These are phyloP conservation scores for Colistium nudipinnis DNA, from an alignment of 2,113 vertebrate species.

Conservation along the genomic window DNA sequence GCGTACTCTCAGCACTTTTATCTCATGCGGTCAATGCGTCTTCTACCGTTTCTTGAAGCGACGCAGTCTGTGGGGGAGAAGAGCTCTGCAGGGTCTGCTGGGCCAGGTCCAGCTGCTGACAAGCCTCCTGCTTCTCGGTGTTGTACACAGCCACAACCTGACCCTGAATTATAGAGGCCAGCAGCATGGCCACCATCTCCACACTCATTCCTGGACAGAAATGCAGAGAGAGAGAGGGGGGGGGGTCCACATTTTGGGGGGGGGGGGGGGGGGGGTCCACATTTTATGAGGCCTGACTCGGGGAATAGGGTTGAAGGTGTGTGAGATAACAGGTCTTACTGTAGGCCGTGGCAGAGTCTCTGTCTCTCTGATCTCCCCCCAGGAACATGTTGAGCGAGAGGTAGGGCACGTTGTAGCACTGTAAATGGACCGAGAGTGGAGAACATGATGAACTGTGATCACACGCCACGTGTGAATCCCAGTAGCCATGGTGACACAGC, in stretches of 20 bases:
- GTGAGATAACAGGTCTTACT: constrained; percentile 67
- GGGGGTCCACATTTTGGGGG: too few relatives aligned
- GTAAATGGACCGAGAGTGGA: constrained; percentile 37
- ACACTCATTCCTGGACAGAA: constrained; percentile 79
- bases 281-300: neutral
- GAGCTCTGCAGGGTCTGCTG: constrained; percentile 42
- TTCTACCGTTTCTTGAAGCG: constrained; percentile 72
- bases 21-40: neutral
- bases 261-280: neutral
- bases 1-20: neutral
- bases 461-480: constrained; percentile 20
- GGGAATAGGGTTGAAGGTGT: neutral
- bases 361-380: constrained; percentile 79
- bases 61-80: constrained; percentile 14
- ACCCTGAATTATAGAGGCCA: constrained; percentile 81
- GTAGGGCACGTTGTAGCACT: constrained; percentile 83
- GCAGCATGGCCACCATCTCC: constrained; percentile 81
- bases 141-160: constrained; percentile 81
- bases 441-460: constrained; percentile 26
- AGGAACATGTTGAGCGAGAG: constrained; percentile 85
- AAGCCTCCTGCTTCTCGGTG: constrained; percentile 60
- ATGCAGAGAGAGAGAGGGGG: neutral
- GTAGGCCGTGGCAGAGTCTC: constrained; percentile 85
- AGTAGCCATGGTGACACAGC: constrained; percentile 51
- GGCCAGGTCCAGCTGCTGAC: constrained; percentile 46